Base-by-base conservation (phyloP, 1,140 invertebrate species). In the Tetramorium simillimum region DNA sequence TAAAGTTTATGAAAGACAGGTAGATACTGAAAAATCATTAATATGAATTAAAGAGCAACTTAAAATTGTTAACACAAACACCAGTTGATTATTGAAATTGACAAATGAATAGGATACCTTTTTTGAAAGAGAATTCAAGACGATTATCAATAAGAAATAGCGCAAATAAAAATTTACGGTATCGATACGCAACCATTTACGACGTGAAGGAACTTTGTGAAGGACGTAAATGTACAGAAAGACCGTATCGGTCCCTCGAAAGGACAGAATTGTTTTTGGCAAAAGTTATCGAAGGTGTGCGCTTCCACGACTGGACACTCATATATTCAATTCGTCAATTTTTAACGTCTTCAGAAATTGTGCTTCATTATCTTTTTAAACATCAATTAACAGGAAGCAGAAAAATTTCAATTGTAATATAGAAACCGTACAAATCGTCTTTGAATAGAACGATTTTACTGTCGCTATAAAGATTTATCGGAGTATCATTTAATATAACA, bases 201-300 rank as follows among this genome's bases (percentile, higher is more conserved):
- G 62, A 88, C 72, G 53, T 69, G 75, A 78, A 92, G 91, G 91
- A 92, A 92, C 92, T 91, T 92, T 82, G 14, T 51, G 58, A 90
- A 90, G 91, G 92, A 92, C 91, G 91, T 58, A 86, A 78, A 86
- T 86, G 40, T 67, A 18, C 18, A 10, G 84, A 88, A 90, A 89
- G 81, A 78, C 60, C 85, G 16, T 69, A 9, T 72, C 46, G 69
- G 40, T 84, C 88, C 81, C 43, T 77, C 85, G 69, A 88, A 63
- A 90, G 88, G 89, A 90, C 89, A 90, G 88, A 90, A 86, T 90
- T 81, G 40, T 85, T 49, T 90, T 89, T 90, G 89, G 86, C 86
- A 82, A 56, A 90, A 76, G 60, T 89, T 78, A 60, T 81, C 43
- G 43, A 70, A 90, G 80, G 43, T 89, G 69, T 90, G 85, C 88